Evolutionary conservation across 2,888 invertebrate species (phyloP).

Genomic region (Rhagium mordax): DNA sequence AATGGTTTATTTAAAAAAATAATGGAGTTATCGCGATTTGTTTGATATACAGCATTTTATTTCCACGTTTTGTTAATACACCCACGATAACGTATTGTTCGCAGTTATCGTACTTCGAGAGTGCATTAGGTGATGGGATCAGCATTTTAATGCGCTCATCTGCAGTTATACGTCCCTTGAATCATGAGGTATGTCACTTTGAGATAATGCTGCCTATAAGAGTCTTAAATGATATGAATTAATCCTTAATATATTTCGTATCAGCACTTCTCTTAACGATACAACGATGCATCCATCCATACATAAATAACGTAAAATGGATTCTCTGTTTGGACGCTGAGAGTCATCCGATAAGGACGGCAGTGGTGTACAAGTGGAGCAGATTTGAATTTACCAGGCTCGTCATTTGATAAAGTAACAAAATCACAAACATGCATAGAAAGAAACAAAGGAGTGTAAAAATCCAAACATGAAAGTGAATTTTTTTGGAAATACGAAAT

Average conservation of each 20-base stretch:
- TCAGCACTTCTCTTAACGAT: conserved; percentile 25
- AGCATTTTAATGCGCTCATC: neutral
- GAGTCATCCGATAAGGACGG: conserved; percentile 14
- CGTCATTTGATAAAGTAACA: too few species aligned
- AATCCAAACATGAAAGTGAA: too few species aligned
- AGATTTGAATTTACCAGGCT: neutral
- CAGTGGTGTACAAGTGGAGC: neutral
- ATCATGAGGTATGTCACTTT: neutral
- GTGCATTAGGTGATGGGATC: neutral
- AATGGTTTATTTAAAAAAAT: too few species aligned
- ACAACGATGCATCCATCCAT: conserved; percentile 19
- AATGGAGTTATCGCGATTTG: too few species aligned
- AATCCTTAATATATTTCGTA: conserved; percentile 26
- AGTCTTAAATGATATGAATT: conserved; percentile 12
- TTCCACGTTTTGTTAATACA: too few species aligned
- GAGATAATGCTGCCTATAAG: neutral
- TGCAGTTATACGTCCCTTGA: neutral
- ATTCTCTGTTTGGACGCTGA: conserved; percentile 14
- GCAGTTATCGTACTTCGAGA: neutral
- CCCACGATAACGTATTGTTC: neutral
- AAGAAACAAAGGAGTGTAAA: too few species aligned
- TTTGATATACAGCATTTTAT: too few species aligned
- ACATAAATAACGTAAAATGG: conserved; percentile 20
- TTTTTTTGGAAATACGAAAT: too few species aligned
- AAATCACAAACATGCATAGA: neutral